Conservation (phyloP, 35 echinoderm and acorn worm species). For the Diadema setosum region DNA sequence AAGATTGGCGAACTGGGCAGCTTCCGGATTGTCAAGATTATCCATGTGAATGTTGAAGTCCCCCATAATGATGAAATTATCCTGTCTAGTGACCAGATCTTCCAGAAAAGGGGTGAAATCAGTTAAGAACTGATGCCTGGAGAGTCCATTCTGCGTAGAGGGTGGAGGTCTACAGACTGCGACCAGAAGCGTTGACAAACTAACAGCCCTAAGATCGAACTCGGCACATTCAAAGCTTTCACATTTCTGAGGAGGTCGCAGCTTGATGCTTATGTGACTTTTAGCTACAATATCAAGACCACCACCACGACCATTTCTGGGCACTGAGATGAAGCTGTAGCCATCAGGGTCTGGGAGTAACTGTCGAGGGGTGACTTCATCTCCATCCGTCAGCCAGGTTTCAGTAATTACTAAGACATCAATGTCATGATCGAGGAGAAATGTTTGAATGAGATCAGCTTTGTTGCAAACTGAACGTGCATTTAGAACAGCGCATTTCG, state of each 20-base stretch:
- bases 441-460: not conserved
- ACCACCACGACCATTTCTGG: not conserved
- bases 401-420: not conserved
- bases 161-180: not conserved
- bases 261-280: not conserved
- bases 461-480: too few species aligned
- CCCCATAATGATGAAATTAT: slow-evolving; percentile 2
- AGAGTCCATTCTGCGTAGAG: not conserved
- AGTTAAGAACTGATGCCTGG: not conserved
- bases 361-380: not conserved
- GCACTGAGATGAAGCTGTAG: not conserved
- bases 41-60: slow-evolving; percentile 27
- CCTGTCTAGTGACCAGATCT: not conserved
- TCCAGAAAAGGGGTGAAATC: not conserved
- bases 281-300: not conserved
- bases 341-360: not conserved
- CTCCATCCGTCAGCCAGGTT: not conserved
- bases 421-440: not conserved
- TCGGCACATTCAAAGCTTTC: not conserved
- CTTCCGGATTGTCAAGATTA: not conserved
- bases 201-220: not conserved
- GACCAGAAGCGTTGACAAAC: not conserved
- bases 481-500: not conserved
- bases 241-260: not conserved
- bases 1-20: not conserved